Evolutionary conservation across 2,113 vertebrate species (phyloP).

Genomic region (Cyphomyrus plagiostoma): DNA sequence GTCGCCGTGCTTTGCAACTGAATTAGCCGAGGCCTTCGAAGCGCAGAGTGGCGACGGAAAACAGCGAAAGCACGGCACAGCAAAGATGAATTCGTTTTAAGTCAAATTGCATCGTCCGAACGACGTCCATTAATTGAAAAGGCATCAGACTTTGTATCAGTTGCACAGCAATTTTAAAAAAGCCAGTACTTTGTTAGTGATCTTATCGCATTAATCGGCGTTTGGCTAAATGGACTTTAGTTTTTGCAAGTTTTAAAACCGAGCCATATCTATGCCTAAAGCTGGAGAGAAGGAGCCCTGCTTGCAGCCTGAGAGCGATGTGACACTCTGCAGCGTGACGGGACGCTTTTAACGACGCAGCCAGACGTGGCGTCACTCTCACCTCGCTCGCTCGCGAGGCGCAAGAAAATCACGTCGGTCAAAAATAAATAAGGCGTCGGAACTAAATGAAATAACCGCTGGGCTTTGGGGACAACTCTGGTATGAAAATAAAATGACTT

Average conservation of each 20-base stretch:
- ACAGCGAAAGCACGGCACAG: slow-evolving; percentile 39
- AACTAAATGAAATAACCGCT: slow-evolving; percentile 19
- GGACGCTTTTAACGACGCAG: not conserved
- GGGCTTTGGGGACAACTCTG: slow-evolving; percentile 17
- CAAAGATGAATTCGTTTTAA: slow-evolving; percentile 49
- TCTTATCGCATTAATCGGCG: not conserved
- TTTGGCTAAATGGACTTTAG: not conserved
- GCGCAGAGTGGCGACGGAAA: slow-evolving; percentile 42
- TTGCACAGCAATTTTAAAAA: not conserved
- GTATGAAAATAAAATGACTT: slow-evolving; percentile 24
- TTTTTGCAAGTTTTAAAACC: not conserved
- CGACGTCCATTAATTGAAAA: slow-evolving; percentile 12
- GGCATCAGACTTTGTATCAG: not conserved
- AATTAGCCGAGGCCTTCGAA: slow-evolving; percentile 31
- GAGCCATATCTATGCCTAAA: not conserved
- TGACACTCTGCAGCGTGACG: not conserved
- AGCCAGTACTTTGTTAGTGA: not conserved
- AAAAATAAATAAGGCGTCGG: not conserved
- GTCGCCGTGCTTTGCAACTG: slow-evolving; percentile 20
- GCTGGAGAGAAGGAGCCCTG: not conserved
- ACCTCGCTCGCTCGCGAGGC: not conserved
- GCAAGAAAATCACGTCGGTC: not conserved
- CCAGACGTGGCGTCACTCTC: not conserved
- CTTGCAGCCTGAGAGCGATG: not conserved
- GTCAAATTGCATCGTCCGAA: slow-evolving; percentile 39